phyloP scores from a whole-genome alignment of 2,797 vertebrate species.

The Rhinella marina region DNA sequence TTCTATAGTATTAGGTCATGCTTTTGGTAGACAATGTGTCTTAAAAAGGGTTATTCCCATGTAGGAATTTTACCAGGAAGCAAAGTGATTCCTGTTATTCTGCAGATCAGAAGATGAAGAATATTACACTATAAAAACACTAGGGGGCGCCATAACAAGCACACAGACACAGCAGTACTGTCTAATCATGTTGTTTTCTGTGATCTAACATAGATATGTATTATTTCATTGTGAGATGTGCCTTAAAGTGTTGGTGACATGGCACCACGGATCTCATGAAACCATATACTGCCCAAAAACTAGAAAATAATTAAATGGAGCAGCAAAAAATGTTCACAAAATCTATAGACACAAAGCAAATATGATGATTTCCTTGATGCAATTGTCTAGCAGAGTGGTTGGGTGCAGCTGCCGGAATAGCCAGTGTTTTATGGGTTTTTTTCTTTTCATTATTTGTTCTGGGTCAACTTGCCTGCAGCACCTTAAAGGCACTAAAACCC shows the following conservation, averaged over 20 bases:
- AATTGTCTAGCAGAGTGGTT: background rate
- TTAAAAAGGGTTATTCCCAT: too few relatives aligned
- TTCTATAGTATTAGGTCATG: too few relatives aligned
- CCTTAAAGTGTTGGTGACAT: background rate
- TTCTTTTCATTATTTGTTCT: conserved; percentile 14
- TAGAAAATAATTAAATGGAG: background rate
- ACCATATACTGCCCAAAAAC: background rate
- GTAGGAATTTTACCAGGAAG: too few relatives aligned
- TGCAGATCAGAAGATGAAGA: too few relatives aligned
- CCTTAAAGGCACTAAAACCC: conserved; percentile 24
- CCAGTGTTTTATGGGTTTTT: background rate
- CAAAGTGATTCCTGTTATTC: too few relatives aligned
- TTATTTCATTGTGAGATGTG: background rate
- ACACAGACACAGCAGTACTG: too few relatives aligned
- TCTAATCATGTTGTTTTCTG: background rate
- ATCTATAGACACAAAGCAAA: background rate
- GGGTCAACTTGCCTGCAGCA: background rate
- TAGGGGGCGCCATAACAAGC: too few relatives aligned
- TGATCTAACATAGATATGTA: background rate
- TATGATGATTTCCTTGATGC: background rate
- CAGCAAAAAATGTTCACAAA: too few relatives aligned
- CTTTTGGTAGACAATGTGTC: too few relatives aligned
- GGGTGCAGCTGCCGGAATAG: conserved; percentile 3
- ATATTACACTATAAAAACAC: too few relatives aligned
- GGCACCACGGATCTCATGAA: background rate